Base-by-base conservation (phyloP, 2,113 vertebrate genomes). In the Scatophagus argus region DNA sequence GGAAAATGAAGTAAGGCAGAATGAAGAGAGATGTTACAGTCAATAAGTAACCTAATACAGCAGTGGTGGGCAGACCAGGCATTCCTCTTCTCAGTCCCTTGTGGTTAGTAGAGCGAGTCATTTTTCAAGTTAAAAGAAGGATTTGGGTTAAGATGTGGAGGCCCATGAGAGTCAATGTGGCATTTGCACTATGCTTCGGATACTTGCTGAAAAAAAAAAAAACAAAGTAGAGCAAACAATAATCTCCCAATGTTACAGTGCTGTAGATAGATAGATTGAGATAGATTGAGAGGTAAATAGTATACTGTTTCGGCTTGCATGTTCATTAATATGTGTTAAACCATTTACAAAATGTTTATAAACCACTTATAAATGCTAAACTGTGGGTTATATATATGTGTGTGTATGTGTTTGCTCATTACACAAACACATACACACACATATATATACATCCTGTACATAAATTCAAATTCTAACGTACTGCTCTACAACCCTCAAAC, bases 31-130 rank as follows among this genome's bases (percentile, higher is more conserved):
- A 92, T 88, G 89, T 92, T 93, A 89, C 86, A 94, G 93, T 94
- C 90, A 94, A 94, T 95, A 95, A 93, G 92, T 93, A 94, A 94
- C 91, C 87, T 83, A 89, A 93, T 87, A 88, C 88, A 82, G 88
- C 59, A 77, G 75, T 66, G 65, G 84, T 81, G 79, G 79, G 85
- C 74, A 83, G 84, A 79, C 77, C 85, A 87, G 87, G 83, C 87
- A 93, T 93, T 92, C 87, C 88, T 93, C 93, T 90, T 84, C 52
- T 65, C 32, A 58, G 84, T 94, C 94, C 93, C 94, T 69, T 81
- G 93, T 94, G 94, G 90, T 88, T 88, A 78, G 63, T 83, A 76
- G 89, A 88, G 81, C n/a, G 85, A 77, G 90, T 76, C 89, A 85
- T 74, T 90, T 92, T 91, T 94, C 93, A 93, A 41, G 79, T 54